Evolutionary conservation across 2,888 invertebrate genomes (phyloP).

Genomic region (Drosophila infuscata): DNA sequence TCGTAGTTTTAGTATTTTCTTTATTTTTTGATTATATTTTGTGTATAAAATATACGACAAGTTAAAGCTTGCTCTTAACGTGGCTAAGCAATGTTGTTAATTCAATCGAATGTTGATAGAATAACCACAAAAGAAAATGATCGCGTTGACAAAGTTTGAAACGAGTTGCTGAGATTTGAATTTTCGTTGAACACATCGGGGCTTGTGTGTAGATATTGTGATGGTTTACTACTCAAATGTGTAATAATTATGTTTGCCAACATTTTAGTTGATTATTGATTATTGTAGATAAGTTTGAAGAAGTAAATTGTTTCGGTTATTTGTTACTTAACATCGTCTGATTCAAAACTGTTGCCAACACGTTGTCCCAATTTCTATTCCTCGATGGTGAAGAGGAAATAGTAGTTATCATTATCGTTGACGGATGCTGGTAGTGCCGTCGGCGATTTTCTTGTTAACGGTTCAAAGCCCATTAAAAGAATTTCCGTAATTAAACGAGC

Average conservation of each 20-base stretch:
- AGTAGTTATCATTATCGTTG: slow-evolving; percentile 87
- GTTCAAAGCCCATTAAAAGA: slow-evolving; percentile 98
- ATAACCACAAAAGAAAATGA: slow-evolving; percentile 45
- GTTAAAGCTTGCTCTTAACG: slow-evolving; percentile 83
- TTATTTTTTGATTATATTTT: slow-evolving; percentile 52
- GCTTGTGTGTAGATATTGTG: slow-evolving; percentile 3
- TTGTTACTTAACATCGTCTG: slow-evolving; percentile 49
- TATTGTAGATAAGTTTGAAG: slow-evolving; percentile 24
- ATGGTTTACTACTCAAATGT: slow-evolving; percentile 19
- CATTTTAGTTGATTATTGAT: slow-evolving; percentile 26
- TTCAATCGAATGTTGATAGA: slow-evolving; percentile 43
- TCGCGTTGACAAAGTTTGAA: slow-evolving; percentile 51
- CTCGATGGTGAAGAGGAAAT: slow-evolving; percentile 85
- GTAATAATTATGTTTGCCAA: slow-evolving; percentile 23
- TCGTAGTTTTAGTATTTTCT: slow-evolving; percentile 54
- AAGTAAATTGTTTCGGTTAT: slow-evolving; percentile 16
- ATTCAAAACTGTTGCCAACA: slow-evolving; percentile 44
- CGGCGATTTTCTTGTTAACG: slow-evolving; percentile 93
- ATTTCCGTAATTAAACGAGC: slow-evolving; percentile 96
- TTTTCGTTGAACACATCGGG: slow-evolving; percentile 66
- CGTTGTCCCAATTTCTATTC: slow-evolving; percentile 76
- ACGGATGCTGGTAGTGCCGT: slow-evolving; percentile 89
- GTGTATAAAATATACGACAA: slow-evolving; percentile 78
- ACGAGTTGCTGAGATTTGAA: slow-evolving; percentile 55
- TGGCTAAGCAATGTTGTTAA: slow-evolving; percentile 60